phyloP scores from a whole-genome alignment of 2,888 invertebrate species.

The Loripinus fragilis region DNA sequence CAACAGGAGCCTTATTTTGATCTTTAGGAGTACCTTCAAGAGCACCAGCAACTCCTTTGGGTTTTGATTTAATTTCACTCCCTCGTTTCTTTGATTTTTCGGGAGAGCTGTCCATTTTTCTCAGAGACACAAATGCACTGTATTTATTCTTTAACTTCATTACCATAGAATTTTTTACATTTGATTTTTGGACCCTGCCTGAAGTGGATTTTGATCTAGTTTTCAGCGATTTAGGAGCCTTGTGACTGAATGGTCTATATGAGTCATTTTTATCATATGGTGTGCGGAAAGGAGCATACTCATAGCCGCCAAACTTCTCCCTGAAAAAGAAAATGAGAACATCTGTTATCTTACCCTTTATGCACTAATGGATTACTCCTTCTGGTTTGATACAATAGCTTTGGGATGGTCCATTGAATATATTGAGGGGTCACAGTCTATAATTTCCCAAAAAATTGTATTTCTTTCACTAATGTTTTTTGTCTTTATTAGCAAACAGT shows the following conservation, averaged over 20 bases:
- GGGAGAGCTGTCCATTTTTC: conserved; percentile 42
- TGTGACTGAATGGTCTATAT: conserved; percentile 59
- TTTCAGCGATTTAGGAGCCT: conserved; percentile 19
- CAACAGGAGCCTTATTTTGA: not conserved
- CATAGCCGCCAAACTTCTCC: conserved; percentile 89
- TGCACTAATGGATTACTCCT: too few species aligned
- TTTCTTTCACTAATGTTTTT: too few species aligned
- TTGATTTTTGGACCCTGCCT: not conserved
- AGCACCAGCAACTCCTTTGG: not conserved
- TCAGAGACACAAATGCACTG: conserved; percentile 54
- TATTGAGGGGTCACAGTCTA: too few species aligned
- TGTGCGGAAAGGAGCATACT: conserved; percentile 89
- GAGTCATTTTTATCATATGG: conserved; percentile 84
- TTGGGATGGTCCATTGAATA: too few species aligned
- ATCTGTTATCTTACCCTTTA: too few species aligned
- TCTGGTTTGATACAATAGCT: too few species aligned
- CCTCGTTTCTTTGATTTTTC: not conserved
- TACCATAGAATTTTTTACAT: conserved; percentile 51
- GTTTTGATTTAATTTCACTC: conserved; percentile 1
- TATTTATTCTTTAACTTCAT: conserved; percentile 74
- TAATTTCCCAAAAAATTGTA: too few species aligned
- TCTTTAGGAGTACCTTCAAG: not conserved
- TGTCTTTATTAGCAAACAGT: too few species aligned
- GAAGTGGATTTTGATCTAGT: not conserved
- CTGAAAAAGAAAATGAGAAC: conserved; percentile 72